These are phyloP conservation scores for Paraplagusia blochii DNA, from an alignment of 2,113 vertebrate species.

Conservation along the genomic window DNA sequence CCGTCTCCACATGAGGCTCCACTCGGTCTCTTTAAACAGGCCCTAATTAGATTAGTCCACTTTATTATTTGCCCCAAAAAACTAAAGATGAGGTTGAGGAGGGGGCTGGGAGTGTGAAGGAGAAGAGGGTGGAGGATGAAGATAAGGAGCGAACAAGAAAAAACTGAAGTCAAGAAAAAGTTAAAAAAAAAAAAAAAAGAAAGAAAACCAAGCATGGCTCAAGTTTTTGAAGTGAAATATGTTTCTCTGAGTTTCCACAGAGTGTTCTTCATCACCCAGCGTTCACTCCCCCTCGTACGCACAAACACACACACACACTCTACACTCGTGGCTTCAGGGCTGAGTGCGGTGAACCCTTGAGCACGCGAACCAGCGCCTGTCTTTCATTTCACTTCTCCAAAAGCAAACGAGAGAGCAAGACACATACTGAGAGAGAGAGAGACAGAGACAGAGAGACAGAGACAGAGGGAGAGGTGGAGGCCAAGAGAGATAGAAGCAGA, in stretches of 20 bases:
- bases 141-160: slow-evolving; percentile 12
- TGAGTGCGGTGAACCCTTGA: slow-evolving; percentile 35
- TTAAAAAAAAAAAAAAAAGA: no score
- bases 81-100: no score
- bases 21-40: slow-evolving; percentile 49
- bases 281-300: slow-evolving; percentile 27
- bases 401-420: slow-evolving; percentile 37
- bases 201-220: slow-evolving; percentile 41
- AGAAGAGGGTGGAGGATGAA: slow-evolving; percentile 15
- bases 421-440: slow-evolving; percentile 31
- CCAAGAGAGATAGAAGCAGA: slow-evolving; percentile 46
- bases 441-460: slow-evolving; percentile 46
- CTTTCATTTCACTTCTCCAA: slow-evolving; percentile 61
- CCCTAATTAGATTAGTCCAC: slow-evolving; percentile 65
- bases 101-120: no score
- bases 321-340: slow-evolving; percentile 38
- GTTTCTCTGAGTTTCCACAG: slow-evolving; percentile 28
- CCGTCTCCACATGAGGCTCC: slow-evolving; percentile 43
- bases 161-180: not conserved
- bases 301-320: not conserved
- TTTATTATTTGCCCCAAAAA: slow-evolving; percentile 51
- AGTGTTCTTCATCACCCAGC: slow-evolving; percentile 49
- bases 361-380: slow-evolving; percentile 57
- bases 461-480: slow-evolving; percentile 29
- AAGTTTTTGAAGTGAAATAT: slow-evolving; percentile 61